Base-by-base conservation (phyloP, 2,797 vertebrate species). In the Nyctalus aviator region DNA sequence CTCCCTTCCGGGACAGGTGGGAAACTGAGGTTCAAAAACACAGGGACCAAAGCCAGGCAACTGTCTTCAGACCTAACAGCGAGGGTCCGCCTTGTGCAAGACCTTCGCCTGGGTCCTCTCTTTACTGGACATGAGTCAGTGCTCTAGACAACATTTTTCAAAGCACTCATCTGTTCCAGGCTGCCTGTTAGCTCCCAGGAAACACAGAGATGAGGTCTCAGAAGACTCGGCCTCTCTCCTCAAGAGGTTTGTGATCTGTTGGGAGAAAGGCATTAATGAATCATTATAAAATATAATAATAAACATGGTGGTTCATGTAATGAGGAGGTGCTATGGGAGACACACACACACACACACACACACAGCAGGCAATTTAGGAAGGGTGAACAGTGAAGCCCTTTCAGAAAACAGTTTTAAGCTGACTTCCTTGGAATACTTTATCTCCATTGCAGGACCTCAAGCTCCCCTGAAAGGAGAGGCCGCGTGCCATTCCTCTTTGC, bases 241-340 rank as follows among this genome's bases (percentile, higher is more conserved):
- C 79, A 7, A 89, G 55, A 17, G 30, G 7, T 9, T 83, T 92
- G 66, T 64, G 53, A 91, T 91, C 46, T 46, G 20, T 18, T 86
- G 41, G n/a, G 50, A 81, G 37, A 92, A 57, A 78, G 53, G 53
- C 25, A 9, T 41, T 57, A 71, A 35, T 50, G 23, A 21, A n/a
- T 23, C 79, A 44, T 92, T 82, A 41, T 68, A 59, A 88, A 88
- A 46, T 69, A 68, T 37, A 23, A 9, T 35, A 25, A 78, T 66
- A 76, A 79, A 77, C 59, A 71, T 59, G 20, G 64, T 25, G 35
- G 41, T n/a, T 21, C 4, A 46, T 25, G 30, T 46, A 66, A 77
- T 72, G 27, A 82, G 62, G 23, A 73, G 11, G 13, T 71, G 10
- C 6, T 77, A 17, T 46, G 32, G 15, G 46, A 78, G 17, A 55